Percentiles rank a stretch among this genome's conserved stretches.
phyloP scores from a whole-genome alignment of 2,113 vertebrate genomes.

The Lontra canadensis region DNA sequence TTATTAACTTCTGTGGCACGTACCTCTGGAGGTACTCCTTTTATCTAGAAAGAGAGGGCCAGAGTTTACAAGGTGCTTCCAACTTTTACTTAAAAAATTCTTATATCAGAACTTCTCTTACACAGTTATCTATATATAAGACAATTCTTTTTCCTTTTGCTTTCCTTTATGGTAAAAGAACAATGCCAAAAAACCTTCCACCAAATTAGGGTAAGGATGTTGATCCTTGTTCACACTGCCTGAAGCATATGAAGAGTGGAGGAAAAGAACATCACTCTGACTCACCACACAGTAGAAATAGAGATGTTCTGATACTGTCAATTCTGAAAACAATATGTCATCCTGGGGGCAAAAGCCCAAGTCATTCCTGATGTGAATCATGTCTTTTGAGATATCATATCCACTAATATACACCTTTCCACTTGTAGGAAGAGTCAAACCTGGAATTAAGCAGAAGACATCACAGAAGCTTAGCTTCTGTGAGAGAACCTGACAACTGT shows the following conservation, averaged over 20 bases:
- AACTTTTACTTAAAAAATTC: not conserved
- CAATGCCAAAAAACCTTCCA: not conserved
- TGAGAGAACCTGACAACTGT: not conserved
- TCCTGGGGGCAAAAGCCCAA: constrained; percentile 96
- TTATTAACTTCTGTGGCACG: constrained; percentile 89
- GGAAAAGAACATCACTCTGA: not conserved
- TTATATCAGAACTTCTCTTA: not conserved
- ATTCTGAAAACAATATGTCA: constrained; percentile 92
- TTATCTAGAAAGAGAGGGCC: constrained; percentile 84
- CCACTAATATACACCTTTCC: constrained; percentile 93
- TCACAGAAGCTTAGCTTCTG: not conserved
- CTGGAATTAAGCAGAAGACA: constrained; percentile 72
- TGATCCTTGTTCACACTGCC: not conserved
- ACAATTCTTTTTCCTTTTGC: not conserved
- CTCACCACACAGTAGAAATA: constrained; percentile 93
- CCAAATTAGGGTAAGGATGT: not conserved
- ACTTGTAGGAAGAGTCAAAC: constrained; percentile 89
- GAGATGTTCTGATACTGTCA: constrained; percentile 94
- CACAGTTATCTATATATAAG: not conserved
- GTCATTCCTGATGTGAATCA: constrained; percentile 92
- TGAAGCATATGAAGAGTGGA: not conserved
- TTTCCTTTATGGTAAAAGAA: not conserved
- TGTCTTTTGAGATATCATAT: constrained; percentile 94
- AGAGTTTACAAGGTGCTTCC: not conserved
- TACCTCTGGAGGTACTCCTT: constrained; percentile 88